These are phyloP conservation scores for Eilema depressum DNA, from an alignment of 2,888 invertebrate species.

Conservation along the genomic window DNA sequence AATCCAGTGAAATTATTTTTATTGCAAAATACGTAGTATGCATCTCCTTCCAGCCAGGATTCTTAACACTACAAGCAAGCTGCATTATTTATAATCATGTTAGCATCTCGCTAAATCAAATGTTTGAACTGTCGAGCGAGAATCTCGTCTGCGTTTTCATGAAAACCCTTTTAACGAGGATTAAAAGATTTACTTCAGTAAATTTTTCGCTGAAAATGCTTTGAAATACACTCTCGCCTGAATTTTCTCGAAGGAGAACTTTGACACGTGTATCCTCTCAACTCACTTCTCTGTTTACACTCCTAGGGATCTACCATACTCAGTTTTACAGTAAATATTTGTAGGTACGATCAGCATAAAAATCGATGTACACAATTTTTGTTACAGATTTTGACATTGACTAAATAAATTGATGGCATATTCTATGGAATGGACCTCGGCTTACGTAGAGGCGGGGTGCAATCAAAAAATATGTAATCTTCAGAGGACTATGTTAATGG, in stretches of 20 bases:
- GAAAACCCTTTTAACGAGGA: constrained; percentile 2
- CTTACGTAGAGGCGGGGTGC: too few relatives aligned
- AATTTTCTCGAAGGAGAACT: not conserved
- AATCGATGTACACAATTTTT: too few relatives aligned
- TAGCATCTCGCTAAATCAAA: constrained; percentile 2
- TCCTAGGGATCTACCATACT: not conserved
- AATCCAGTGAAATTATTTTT: too few relatives aligned
- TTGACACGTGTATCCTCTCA: not conserved
- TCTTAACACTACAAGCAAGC: not conserved
- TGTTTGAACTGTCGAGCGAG: not conserved
- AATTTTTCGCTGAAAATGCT: constrained; percentile 4
- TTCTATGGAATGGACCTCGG: too few relatives aligned
- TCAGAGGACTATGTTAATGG: too few relatives aligned
- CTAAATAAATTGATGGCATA: too few relatives aligned
- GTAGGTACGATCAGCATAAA: too few relatives aligned
- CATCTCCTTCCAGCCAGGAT: not conserved
- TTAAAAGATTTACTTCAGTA: not conserved
- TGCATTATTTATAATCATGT: constrained; percentile 4
- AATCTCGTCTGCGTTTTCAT: not conserved
- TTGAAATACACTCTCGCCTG: not conserved
- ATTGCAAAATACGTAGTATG: not conserved
- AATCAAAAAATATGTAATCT: too few relatives aligned
- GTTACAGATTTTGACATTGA: too few relatives aligned
- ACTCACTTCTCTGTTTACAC: not conserved
- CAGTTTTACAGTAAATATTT: not conserved